Percentiles rank a stretch among this genome's conserved stretches.
Conservation (phyloP, 1,140 invertebrate species). For the Pectinophora gossypiella region DNA sequence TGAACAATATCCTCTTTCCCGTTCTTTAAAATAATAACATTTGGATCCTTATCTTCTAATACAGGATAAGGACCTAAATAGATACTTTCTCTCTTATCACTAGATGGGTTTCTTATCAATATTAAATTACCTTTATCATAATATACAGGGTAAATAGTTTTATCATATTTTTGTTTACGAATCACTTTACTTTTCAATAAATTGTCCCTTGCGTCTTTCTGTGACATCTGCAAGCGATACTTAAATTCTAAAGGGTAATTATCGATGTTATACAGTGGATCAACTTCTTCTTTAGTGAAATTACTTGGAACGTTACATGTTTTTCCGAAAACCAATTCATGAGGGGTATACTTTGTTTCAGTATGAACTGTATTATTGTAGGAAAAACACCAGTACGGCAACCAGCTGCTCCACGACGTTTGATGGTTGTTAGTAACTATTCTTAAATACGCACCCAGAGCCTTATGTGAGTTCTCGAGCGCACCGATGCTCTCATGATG, state of each 20-base stretch:
- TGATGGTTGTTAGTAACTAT: slow-evolving; percentile 8
- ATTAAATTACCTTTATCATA: slow-evolving; percentile 5
- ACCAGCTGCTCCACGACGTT: neutral
- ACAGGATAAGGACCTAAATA: slow-evolving; percentile 6
- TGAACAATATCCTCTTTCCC: slow-evolving; percentile 5
- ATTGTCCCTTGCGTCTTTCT: slow-evolving; percentile 12
- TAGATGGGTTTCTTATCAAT: slow-evolving; percentile 6
- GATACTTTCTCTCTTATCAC: slow-evolving; percentile 2
- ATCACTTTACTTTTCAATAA: slow-evolving; percentile 11
- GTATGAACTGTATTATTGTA: slow-evolving; percentile 1
- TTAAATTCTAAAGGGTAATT: slow-evolving; percentile 12
- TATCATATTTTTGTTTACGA: slow-evolving; percentile 8
- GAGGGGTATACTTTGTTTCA: slow-evolving; percentile 16
- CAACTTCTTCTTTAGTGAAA: neutral
- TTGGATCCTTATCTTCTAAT: slow-evolving; percentile 4
- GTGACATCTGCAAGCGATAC: slow-evolving; percentile 11
- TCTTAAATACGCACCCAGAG: slow-evolving; percentile 23
- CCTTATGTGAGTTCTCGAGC: slow-evolving; percentile 30
- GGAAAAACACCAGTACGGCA: neutral
- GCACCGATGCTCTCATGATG: slow-evolving; percentile 21
- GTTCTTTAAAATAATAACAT: slow-evolving; percentile 5
- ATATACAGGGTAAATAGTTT: neutral
- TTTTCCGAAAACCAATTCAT: slow-evolving; percentile 31
- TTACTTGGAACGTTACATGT: slow-evolving; percentile 11
- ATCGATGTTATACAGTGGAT: slow-evolving; percentile 6